A percentile compares a stretch with the other conserved stretches of the same genome.
phyloP scores from a whole-genome alignment of 2,888 invertebrate species.

The Tinea trinotella region DNA sequence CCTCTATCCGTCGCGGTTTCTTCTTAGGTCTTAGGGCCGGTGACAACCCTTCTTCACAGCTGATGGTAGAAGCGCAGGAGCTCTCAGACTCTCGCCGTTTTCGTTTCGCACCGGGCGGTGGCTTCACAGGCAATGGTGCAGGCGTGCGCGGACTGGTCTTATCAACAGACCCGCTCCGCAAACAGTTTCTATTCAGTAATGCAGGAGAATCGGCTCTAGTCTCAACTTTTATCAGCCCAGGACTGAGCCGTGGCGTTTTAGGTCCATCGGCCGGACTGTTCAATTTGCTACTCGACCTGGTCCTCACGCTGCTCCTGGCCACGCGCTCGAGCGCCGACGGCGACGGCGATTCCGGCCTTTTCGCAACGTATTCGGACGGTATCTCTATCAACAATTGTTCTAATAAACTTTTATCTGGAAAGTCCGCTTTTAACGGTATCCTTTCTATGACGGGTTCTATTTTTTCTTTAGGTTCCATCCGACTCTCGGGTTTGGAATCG shows the following conservation, averaged over 20 bases:
- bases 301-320: conserved; percentile 71
- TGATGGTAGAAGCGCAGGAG: conserved; percentile 75
- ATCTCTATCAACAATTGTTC: conserved; percentile 90
- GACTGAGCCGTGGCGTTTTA: conserved; percentile 58
- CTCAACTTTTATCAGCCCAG: conserved; percentile 40
- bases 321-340: conserved; percentile 60
- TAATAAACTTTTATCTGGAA: conserved; percentile 74
- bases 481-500: conserved; percentile 25
- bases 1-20: conserved; percentile 45
- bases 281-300: conserved; percentile 78
- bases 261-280: conserved; percentile 76
- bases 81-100: conserved; percentile 87
- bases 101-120: conserved; percentile 70
- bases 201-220: conserved; percentile 53
- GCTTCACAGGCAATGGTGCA: conserved; percentile 25
- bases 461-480: conserved; percentile 25
- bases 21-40: conserved; percentile 50
- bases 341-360: conserved; percentile 58
- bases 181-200: conserved; percentile 38
- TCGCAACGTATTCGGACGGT: conserved; percentile 74
- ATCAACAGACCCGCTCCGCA: conserved; percentile 49
- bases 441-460: conserved; percentile 43
- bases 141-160: conserved; percentile 42
- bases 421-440: conserved; percentile 57
- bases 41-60: conserved; percentile 68